Percentiles rank a stretch among this genome's conserved stretches.
Conservation (phyloP, 2,113 vertebrate genomes). For the Eulemur macaco region DNA sequence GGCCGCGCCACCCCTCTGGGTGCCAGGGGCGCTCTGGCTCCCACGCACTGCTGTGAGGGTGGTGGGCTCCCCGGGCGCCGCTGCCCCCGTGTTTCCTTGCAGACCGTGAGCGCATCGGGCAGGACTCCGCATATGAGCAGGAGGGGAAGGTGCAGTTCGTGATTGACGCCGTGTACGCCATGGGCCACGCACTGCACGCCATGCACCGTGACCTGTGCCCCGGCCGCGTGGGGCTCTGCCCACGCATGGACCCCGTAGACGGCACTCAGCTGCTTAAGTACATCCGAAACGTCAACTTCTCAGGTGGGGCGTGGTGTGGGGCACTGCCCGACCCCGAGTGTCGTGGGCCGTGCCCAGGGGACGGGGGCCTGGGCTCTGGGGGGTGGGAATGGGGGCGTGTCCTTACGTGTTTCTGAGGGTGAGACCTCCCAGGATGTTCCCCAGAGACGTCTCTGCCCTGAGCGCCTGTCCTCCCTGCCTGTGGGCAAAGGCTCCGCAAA, state of each 20-base stretch:
- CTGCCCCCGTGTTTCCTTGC: not conserved
- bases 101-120: conserved; percentile 96
- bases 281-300: conserved; percentile 96
- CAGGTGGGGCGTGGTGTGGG: conserved; percentile 82
- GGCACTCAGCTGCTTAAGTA: conserved; percentile 95
- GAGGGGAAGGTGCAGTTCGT: conserved; percentile 98
- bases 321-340: not conserved
- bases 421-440: not conserved
- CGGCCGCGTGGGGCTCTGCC: conserved; percentile 92
- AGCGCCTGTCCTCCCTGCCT: not conserved
- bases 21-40: not conserved
- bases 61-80: rapidly evolving
- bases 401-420: not conserved
- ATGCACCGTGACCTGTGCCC: conserved; percentile 96
- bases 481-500: not conserved
- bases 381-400: not conserved
- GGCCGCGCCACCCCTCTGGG: not conserved
- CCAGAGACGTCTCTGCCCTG: not conserved
- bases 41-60: rapidly evolving
- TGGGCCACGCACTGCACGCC: conserved; percentile 95
- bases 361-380: not conserved
- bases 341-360: not conserved
- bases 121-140: conserved; percentile 94
- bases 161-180: conserved; percentile 94
- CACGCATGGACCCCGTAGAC: conserved; percentile 93